Conservation (phyloP, 2,797 vertebrate genomes). For the Acanthurus tractus region DNA sequence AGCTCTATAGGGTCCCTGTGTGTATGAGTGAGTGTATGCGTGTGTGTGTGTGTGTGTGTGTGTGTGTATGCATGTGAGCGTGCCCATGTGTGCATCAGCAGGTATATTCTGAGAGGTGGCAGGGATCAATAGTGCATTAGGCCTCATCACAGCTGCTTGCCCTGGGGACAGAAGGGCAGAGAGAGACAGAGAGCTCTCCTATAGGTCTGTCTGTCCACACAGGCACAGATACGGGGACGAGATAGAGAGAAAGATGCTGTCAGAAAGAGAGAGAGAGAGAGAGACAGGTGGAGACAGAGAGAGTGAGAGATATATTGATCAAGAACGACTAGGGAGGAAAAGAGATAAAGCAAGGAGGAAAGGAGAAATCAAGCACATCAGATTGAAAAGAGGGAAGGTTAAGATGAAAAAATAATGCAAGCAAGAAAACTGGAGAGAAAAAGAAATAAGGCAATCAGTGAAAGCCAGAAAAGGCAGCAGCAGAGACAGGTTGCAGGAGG, state of each 20-base stretch:
- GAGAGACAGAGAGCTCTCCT: slow-evolving; percentile 47
- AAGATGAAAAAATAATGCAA: slow-evolving; percentile 4
- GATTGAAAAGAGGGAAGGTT: slow-evolving; percentile 12
- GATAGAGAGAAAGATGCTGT: slow-evolving; percentile 59
- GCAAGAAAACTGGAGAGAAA: slow-evolving; percentile 22
- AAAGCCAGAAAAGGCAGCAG: slow-evolving; percentile 10
- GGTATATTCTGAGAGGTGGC: slow-evolving; percentile 74
- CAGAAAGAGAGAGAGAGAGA: slow-evolving; percentile 57
- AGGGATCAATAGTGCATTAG: slow-evolving; percentile 85
- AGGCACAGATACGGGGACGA: slow-evolving; percentile 43
- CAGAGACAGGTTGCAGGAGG: slow-evolving; percentile 35
- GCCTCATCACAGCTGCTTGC: slow-evolving; percentile 79
- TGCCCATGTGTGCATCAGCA: slow-evolving; percentile 60
- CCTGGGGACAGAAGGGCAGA: slow-evolving; percentile 65
- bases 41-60: slow-evolving; percentile 14
- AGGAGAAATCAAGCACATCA: slow-evolving; percentile 39
- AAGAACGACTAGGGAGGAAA: slow-evolving; percentile 21
- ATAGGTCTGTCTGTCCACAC: slow-evolving; percentile 40
- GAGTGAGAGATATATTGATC: slow-evolving; percentile 61
- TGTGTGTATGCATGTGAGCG: slow-evolving; percentile 10
- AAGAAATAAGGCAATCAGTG: slow-evolving; percentile 39
- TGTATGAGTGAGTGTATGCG: slow-evolving; percentile 11
- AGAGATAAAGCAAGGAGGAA: slow-evolving; percentile 30
- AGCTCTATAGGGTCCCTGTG: slow-evolving; percentile 10
- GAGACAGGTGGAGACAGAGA: slow-evolving; percentile 19